phyloP scores from a whole-genome alignment of 2,888 invertebrate genomes.

The Pheosia gnoma region DNA sequence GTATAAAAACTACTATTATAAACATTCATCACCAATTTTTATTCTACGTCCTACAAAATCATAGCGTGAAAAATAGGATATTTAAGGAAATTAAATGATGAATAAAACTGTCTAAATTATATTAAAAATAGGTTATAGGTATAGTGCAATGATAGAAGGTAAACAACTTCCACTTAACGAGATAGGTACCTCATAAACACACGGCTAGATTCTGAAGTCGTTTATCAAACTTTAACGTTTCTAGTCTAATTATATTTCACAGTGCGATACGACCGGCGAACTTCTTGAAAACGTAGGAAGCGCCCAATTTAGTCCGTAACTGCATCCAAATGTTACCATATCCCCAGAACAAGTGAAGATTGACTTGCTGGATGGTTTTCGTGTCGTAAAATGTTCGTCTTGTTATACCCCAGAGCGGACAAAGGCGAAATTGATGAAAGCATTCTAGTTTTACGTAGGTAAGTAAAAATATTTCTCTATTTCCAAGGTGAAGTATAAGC shows the following conservation, averaged over 20 bases:
- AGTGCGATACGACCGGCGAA: constrained; percentile 43
- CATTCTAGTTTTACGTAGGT: constrained; percentile 48
- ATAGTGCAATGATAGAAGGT: neutral
- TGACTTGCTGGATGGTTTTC: constrained; percentile 69
- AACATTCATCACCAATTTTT: neutral
- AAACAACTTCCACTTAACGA: constrained; percentile 26
- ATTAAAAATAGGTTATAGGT: neutral
- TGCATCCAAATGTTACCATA: constrained; percentile 78
- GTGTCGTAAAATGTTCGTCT: constrained; percentile 72
- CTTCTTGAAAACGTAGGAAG: constrained; percentile 62
- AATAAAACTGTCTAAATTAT: neutral
- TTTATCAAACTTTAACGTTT: constrained; percentile 50
- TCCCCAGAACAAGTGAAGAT: constrained; percentile 75
- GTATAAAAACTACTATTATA: neutral
- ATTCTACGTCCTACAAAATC: neutral
- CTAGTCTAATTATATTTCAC: constrained; percentile 52
- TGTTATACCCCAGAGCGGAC: constrained; percentile 59
- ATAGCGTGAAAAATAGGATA: neutral
- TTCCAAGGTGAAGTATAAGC: constrained; percentile 25
- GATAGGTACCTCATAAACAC: constrained; percentile 29
- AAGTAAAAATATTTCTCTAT: constrained; percentile 38
- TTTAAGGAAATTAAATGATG: neutral
- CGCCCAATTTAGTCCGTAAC: constrained; percentile 76
- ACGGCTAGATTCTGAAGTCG: constrained; percentile 42
- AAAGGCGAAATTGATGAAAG: constrained; percentile 60